A percentile compares a stretch with the other conserved stretches of the same genome.
Evolutionary conservation across 2,113 vertebrate species (phyloP).

Genomic region (Pogona vitticeps): DNA sequence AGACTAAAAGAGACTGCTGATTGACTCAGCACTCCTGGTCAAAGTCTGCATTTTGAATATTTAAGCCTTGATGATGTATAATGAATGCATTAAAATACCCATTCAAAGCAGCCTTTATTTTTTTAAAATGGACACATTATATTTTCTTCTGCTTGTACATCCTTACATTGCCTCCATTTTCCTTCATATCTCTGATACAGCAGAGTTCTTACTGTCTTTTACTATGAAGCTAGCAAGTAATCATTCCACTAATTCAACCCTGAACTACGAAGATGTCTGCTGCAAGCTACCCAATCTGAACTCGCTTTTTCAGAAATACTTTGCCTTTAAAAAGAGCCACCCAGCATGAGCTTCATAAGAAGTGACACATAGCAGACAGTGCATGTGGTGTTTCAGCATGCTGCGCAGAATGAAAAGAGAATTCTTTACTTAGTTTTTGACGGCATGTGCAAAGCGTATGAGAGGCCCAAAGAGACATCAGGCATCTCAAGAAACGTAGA

Average conservation of each 20-base stretch:
- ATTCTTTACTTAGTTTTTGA: constrained; percentile 73
- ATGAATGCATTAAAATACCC: not conserved
- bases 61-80: not conserved
- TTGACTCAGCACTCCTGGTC: not conserved
- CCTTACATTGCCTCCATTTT: constrained; percentile 15
- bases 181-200: constrained; percentile 48
- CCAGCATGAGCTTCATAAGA: constrained; percentile 76
- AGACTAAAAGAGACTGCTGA: not conserved
- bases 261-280: constrained; percentile 63
- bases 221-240: constrained; percentile 59
- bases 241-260: constrained; percentile 50
- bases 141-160: constrained; percentile 46
- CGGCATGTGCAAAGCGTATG: constrained; percentile 76
- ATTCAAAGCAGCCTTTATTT: not conserved
- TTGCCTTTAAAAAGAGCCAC: constrained; percentile 79
- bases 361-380: constrained; percentile 81
- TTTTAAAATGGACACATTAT: constrained; percentile 9
- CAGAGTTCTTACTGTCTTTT: constrained; percentile 53
- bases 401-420: constrained; percentile 72
- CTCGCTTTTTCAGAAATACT: constrained; percentile 73
- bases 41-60: not conserved
- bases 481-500: constrained; percentile 69
- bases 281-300: constrained; percentile 71
- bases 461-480: constrained; percentile 76
- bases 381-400: constrained; percentile 77